Evolutionary conservation across 1,140 invertebrate genomes (phyloP).

Genomic region (Trissolcus basalis): DNA sequence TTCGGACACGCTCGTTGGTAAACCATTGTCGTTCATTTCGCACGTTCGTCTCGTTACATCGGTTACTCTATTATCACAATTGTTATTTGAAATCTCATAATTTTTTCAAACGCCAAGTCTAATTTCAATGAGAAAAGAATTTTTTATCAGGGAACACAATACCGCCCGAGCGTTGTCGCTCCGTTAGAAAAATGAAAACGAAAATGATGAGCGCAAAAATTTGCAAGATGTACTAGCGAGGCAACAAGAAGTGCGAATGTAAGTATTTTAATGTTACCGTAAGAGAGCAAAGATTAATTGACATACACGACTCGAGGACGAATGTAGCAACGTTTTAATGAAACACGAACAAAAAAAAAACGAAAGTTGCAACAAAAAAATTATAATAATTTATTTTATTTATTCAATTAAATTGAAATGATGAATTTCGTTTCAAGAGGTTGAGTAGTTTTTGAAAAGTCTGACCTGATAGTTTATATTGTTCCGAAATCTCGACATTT

Average conservation of each 20-base stretch:
- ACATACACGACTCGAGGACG: constrained; percentile 26
- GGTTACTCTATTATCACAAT: constrained; percentile 1
- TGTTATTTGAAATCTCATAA: constrained; percentile 12
- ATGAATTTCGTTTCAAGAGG: no score
- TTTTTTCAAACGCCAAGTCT: constrained; percentile 1
- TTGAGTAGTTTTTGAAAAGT: no score
- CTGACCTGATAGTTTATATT: not conserved
- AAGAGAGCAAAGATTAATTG: constrained; percentile 31
- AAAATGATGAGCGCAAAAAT: no score
- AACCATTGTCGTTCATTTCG: constrained; percentile 7
- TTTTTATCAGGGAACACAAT: no score
- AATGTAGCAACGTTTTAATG: constrained; percentile 1
- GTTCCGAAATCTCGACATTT: no score
- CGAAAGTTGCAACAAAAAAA: not conserved
- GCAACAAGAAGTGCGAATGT: not conserved
- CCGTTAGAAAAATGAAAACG: no score
- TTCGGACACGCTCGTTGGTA: not conserved
- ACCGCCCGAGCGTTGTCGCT: no score
- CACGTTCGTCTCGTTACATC: not conserved
- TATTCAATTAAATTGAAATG: no score
- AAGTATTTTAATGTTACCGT: constrained; percentile 24
- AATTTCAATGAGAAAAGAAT: not conserved
- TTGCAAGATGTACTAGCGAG: no score
- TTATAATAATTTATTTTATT: no score
- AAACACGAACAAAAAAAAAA: not conserved